Evolutionary conservation across 2,113 vertebrate genomes (phyloP), one percentile per base, ranked within the genome.

Genomic region (Apteryx mantelli): DNA sequence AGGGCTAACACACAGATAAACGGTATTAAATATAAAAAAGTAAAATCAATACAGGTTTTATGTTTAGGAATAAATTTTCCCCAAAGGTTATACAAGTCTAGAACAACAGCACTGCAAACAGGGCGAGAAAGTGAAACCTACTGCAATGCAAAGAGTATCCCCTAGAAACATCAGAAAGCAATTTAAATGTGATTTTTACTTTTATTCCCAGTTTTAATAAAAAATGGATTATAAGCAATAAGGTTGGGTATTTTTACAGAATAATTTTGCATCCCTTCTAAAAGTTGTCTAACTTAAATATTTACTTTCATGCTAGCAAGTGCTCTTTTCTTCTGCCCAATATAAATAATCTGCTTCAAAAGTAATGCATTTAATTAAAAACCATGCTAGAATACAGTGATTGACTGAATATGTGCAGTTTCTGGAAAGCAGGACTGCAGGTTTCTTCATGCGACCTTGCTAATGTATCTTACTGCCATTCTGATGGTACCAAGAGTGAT

Each of bases 221-320:
- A 97, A 94, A 95, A 96, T 83, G 82, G 88, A 95, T 97, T 94
- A 96, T n/a, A 69, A 96, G 75, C 16, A 86, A 77, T 89, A 90
- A 94, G 91, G 83, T 89, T 88, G 77, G 52, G 38, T 91, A 86
- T 91, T 94, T 95, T 91, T 90, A 84, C 69, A 92, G 94, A 75
- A 85, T 85, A 87, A 93, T 77, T 91, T 86, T 88, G 82, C 76
- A 91, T 88, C 74, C 40, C 82, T 96, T 94, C 87, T 3, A 82
- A 65, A 92, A 93, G 48, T 69, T 92, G 22, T n/a, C 88, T 86
- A 86, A 44, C 87, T 97, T 95, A 92, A 92, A 97, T 91, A 89
- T 96, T 95, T 90, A 74, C 66, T 95, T 95, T 95, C 30, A 65
- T 63, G 44, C 32, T 92, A 92, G 81, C 4, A 1, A 85, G 65